Conservation (phyloP, 2,888 invertebrate species). For the Notodonta dromedarius region DNA sequence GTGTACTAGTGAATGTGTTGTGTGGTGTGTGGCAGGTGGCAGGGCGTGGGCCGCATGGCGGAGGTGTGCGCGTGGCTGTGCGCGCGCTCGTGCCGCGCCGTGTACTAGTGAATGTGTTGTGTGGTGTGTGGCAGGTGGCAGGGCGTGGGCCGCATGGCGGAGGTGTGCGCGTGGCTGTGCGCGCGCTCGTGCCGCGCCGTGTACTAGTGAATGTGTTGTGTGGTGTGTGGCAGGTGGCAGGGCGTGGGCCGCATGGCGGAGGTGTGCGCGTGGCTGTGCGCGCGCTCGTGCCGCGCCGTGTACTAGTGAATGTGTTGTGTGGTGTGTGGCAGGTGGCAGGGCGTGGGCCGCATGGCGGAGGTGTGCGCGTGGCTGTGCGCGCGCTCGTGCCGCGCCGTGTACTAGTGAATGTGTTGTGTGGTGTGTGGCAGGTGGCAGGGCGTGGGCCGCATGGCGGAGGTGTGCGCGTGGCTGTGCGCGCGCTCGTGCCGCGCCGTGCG, state of each 20-base stretch:
- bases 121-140: conserved; percentile 46
- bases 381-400: neutral
- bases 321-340: conserved; percentile 62
- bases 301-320: too few species aligned
- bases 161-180: conserved; percentile 75
- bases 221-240: conserved; percentile 60
- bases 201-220: neutral
- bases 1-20: conserved; percentile 33
- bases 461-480: conserved; percentile 74
- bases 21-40: conserved; percentile 43
- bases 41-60: conserved; percentile 69
- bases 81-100: conserved; percentile 31
- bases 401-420: neutral
- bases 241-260: conserved; percentile 75
- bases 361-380: conserved; percentile 76
- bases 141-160: conserved; percentile 71
- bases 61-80: conserved; percentile 77
- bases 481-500: conserved; percentile 74
- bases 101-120: too few species aligned
- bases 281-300: conserved; percentile 72
- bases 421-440: conserved; percentile 53
- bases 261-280: conserved; percentile 75
- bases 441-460: conserved; percentile 72
- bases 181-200: conserved; percentile 74
- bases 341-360: conserved; percentile 74